phyloP scores from a whole-genome alignment of 1,140 invertebrate species.

The honey bee (Apis mellifera) region Amel_HAv3.1 CM009936.2:8055001-8055500 shows the following conservation, averaged over 20 bases:
- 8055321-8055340: constrained; percentile 6
- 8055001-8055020: not conserved
- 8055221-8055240: not conserved
- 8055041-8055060: too few relatives aligned
- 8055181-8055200: not conserved
- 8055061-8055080: too few relatives aligned
- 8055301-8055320: not conserved
- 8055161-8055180: not conserved
- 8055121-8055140: too few relatives aligned
- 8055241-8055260: not conserved
- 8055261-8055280: not conserved
- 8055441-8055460: constrained; percentile 13
- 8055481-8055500: not conserved
- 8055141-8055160: not conserved
- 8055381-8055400: constrained; percentile 21
- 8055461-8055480: not conserved
- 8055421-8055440: constrained; percentile 23
- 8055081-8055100: too few relatives aligned
- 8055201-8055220: too few relatives aligned
- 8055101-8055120: too few relatives aligned
- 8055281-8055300: not conserved
- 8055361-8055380: not conserved
- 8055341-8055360: constrained; percentile 3
- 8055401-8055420: not conserved
- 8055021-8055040: too few relatives aligned